Percentiles rank a stretch among this genome's conserved stretches.
These are phyloP conservation scores for Riparia riparia DNA, from an alignment of 2,113 vertebrate species.

Conservation along the genomic window DNA sequence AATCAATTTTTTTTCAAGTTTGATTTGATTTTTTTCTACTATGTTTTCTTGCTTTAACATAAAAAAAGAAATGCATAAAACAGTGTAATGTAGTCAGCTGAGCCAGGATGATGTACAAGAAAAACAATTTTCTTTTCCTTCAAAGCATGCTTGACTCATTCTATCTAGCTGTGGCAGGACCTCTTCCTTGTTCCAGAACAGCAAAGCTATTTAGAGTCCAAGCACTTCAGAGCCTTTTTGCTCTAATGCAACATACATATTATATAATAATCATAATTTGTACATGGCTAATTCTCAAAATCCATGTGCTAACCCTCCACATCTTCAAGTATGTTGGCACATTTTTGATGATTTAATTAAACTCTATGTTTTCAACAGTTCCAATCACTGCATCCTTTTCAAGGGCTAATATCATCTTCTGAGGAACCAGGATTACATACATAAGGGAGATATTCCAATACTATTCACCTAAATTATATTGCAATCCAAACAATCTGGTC, in stretches of 20 bases:
- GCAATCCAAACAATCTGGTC: neutral
- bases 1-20: constrained; percentile 58
- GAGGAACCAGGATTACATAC: neutral
- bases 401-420: neutral
- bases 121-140: neutral
- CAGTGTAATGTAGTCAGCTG: constrained; percentile 5
- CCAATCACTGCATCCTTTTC: neutral
- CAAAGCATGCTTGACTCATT: neutral
- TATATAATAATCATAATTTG: neutral
- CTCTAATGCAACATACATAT: neutral
- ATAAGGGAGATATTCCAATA: neutral
- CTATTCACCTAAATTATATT: neutral
- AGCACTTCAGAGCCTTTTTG: neutral
- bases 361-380: neutral
- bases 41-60: constrained; percentile 41
- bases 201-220: neutral
- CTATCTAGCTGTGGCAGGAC: neutral
- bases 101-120: constrained; percentile 24
- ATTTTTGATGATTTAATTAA: neutral
- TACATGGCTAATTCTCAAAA: neutral
- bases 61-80: constrained; percentile 18
- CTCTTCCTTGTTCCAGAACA: neutral
- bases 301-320: neutral
- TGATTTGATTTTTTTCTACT: constrained; percentile 37
- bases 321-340: neutral